phyloP scores from a whole-genome alignment of 2,797 vertebrate species.

The Heterohyrax brucei region DNA sequence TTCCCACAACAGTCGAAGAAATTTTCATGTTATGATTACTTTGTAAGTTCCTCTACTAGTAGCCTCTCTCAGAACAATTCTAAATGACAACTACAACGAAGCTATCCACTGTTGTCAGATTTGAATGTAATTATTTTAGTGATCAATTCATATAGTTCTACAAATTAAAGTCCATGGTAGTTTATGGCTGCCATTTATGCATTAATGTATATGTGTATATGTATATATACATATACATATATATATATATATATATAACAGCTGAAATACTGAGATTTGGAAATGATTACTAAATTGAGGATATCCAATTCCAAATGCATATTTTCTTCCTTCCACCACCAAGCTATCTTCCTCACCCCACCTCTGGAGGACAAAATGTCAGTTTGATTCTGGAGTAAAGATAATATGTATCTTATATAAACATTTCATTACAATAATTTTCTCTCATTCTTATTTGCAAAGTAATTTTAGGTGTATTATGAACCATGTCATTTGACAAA shows the following conservation, averaged over 20 bases:
- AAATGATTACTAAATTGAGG: not conserved
- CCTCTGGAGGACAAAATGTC: not conserved
- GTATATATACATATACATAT: no score
- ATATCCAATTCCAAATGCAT: not conserved
- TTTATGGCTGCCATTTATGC: not conserved
- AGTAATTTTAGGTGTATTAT: not conserved
- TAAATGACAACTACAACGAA: not conserved
- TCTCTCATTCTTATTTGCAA: not conserved
- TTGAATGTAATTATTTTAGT: not conserved
- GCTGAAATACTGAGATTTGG: not conserved
- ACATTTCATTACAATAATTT: not conserved
- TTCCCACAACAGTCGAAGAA: not conserved
- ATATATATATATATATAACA: not conserved
- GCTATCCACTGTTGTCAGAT: not conserved
- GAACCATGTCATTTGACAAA: not conserved
- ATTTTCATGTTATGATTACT: not conserved
- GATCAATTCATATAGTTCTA: not conserved
- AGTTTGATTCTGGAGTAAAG: not conserved
- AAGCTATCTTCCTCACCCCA: accelerated
- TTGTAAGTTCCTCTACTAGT: not conserved
- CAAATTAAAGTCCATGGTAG: not conserved
- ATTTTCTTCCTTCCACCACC: not conserved
- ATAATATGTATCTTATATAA: not conserved
- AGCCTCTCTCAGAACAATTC: not conserved
- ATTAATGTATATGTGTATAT: not conserved